A percentile compares a stretch with the other conserved stretches of the same genome.
Evolutionary conservation across 2,888 invertebrate genomes (phyloP).

Genomic region (Terebella lapidaria): DNA sequence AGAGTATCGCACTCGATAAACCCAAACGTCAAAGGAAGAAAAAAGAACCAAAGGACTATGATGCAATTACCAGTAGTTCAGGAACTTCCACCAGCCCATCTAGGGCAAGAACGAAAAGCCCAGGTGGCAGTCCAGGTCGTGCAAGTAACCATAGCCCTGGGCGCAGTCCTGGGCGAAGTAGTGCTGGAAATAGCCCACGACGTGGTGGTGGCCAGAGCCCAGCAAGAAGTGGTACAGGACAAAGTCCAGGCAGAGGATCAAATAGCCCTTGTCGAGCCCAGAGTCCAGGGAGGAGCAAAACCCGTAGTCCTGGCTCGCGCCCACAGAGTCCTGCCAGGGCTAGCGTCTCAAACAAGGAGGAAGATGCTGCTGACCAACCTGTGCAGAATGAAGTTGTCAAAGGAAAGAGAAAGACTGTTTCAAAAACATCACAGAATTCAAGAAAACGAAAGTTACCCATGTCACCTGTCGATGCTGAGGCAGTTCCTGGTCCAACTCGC

Average conservation of each 20-base stretch:
- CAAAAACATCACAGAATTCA: too few species aligned
- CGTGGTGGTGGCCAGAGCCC: neutral
- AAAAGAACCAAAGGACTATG: neutral
- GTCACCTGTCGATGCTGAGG: too few species aligned
- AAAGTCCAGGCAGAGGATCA: neutral
- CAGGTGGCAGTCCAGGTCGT: neutral
- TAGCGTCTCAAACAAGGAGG: too few species aligned
- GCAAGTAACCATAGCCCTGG: too few species aligned
- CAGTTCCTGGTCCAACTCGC: neutral
- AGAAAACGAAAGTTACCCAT: too few species aligned
- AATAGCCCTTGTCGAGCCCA: neutral
- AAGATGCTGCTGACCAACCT: too few species aligned
- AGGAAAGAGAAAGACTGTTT: too few species aligned
- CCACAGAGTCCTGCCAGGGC: neutral
- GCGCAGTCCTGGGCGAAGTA: neutral
- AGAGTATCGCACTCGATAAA: neutral
- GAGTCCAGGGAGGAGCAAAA: neutral
- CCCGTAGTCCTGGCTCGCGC: neutral
- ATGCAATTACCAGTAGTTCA: constrained; percentile 1
- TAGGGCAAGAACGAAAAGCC: neutral
- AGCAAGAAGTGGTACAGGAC: neutral
- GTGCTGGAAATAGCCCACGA: neutral
- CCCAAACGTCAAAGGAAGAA: constrained; percentile 1
- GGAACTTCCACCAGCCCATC: neutral
- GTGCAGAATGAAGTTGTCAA: too few species aligned